A percentile compares a stretch with the other conserved stretches of the same genome.
Conservation (phyloP, 2,797 vertebrate species). For the Lophotriccus pileatus region DNA sequence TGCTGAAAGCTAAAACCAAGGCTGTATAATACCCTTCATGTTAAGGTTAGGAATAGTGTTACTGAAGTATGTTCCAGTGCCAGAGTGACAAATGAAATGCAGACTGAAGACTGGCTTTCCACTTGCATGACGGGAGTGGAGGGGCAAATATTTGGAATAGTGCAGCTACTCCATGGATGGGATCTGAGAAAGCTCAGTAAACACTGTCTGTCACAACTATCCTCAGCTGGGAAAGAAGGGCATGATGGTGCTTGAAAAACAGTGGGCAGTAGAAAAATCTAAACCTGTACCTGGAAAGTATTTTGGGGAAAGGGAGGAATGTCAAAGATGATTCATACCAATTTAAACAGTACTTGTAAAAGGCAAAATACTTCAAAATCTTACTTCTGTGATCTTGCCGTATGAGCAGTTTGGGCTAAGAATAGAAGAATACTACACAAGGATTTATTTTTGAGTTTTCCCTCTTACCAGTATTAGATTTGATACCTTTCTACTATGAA, state of each 20-base stretch:
- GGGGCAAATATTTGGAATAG: constrained; percentile 11
- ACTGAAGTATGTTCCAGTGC: constrained; percentile 45
- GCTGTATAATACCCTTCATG: constrained; percentile 40
- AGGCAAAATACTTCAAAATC: neutral
- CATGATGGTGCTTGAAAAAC: rapidly evolving
- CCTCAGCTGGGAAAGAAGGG: neutral
- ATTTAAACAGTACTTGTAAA: neutral
- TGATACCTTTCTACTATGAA: neutral
- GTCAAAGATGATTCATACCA: neutral
- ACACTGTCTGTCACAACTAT: neutral
- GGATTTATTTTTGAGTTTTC: neutral
- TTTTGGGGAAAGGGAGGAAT: neutral
- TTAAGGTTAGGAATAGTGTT: constrained; percentile 20
- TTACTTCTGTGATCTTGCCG: neutral
- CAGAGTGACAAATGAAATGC: constrained; percentile 8
- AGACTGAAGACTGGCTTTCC: constrained; percentile 7
- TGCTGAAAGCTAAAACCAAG: constrained; percentile 51
- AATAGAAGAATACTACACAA: neutral
- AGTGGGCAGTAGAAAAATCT: neutral
- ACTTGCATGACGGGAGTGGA: constrained; percentile 9
- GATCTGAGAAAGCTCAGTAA: neutral
- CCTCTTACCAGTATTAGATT: neutral
- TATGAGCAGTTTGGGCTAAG: neutral
- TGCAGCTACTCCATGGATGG: neutral
- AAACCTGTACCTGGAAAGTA: neutral